Evolutionary conservation across 2,888 invertebrate species (phyloP), one percentile per base, ranked within the genome.

Genomic region (Chaetogeoica ovagalla): DNA sequence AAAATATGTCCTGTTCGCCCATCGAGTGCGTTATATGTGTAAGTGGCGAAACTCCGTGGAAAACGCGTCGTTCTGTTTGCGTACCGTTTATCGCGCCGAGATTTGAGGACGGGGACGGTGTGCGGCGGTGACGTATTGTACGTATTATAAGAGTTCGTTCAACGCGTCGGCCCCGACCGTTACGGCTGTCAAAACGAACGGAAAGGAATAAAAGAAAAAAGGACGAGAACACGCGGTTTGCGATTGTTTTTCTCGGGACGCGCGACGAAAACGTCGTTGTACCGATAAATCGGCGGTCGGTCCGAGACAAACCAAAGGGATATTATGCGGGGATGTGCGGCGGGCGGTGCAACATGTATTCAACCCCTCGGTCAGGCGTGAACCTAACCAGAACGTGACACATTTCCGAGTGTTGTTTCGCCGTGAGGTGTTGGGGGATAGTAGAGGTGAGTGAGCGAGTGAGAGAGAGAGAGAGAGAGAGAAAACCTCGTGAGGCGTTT

Each of bases 301-400:
- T 30, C 30, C 30, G 30, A 30, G 30, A 30, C 30, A 4, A 2
- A 30, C 30, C 30, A 4, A 30, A 1, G 30, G 30, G 30, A 30
- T 30, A 30, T 30, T 30, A 1, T 30, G 30, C 43, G 79, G 11
- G 43, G 70, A 37, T 17, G 9, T 17, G 8, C 1, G 39, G 23
- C 57, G 23, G 23, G 57, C 15, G 57, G 30, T 39, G 48, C 23
- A 66, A 75, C 66, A 57, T 43, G 59, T 57, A 23, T 59, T 13
- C 79, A 43, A 39, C 79, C 79, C 79, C 43, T 57, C 65, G 79
- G 11, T 19, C 8, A 39, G 57, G 48, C 70, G 15, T 57, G 30
- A 59, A 76, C 75, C 30, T 30, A 30, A 59, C 75, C 75, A 66
- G 70, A 79, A 79, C 79, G 79, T 79, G 79, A 79, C 79, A 71